Conservation (phyloP, 1,140 invertebrate genomes). For the Brachionus angularis region DNA sequence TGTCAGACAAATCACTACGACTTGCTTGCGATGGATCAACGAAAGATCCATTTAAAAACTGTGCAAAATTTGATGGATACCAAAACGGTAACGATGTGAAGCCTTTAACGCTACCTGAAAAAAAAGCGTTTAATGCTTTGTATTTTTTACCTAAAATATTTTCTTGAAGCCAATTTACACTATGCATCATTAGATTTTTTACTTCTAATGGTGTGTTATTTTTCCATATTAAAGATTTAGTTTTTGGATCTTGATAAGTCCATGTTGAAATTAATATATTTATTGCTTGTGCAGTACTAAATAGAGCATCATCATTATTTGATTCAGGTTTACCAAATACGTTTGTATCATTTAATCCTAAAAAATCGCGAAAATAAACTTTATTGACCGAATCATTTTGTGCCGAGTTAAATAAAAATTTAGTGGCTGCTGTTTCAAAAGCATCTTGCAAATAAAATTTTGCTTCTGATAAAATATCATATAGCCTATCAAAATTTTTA, state of each 20-base stretch:
- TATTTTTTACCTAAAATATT: slow-evolving; percentile 48
- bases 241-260: slow-evolving; percentile 46
- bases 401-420: not conserved
- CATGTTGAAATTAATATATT: slow-evolving; percentile 49
- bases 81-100: slow-evolving; percentile 48
- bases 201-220: slow-evolving; percentile 48
- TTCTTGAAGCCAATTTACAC: slow-evolving; percentile 47
- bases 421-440: slow-evolving; percentile 24
- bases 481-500: slow-evolving; percentile 44
- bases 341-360: slow-evolving; percentile 50
- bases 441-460: slow-evolving; percentile 37
- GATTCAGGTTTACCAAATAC: slow-evolving; percentile 46
- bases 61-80: slow-evolving; percentile 49
- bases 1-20: not conserved
- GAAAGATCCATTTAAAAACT: slow-evolving; percentile 49
- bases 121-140: slow-evolving; percentile 53
- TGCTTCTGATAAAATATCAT: slow-evolving; percentile 20
- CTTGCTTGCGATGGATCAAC: slow-evolving; percentile 37
- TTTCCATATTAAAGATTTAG: slow-evolving; percentile 45
- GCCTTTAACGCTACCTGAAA: slow-evolving; percentile 52
- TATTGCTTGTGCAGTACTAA: slow-evolving; percentile 49
- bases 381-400: not conserved
- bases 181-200: slow-evolving; percentile 46
- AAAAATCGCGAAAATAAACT: slow-evolving; percentile 52
- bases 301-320: slow-evolving; percentile 49